Evolutionary conservation across 2,797 vertebrate species (phyloP).

Genomic region (Zalophus californianus): DNA sequence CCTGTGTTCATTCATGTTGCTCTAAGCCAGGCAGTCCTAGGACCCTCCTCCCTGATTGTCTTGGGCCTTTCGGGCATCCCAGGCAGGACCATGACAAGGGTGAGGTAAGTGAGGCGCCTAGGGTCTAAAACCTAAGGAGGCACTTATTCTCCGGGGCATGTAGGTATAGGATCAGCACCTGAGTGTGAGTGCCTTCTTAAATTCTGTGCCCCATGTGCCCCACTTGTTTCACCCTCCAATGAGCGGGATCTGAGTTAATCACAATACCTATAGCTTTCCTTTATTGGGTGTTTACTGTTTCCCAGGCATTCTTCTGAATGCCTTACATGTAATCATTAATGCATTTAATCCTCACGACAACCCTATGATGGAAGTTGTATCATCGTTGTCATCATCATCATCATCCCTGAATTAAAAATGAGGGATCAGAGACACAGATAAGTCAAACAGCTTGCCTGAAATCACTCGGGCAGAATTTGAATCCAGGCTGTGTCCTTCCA

Average conservation of each 20-base stretch:
- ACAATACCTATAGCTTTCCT: neutral
- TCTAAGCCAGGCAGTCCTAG: neutral
- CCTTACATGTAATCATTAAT: neutral
- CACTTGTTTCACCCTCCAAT: neutral
- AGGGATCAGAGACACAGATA: neutral
- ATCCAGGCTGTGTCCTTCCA: neutral
- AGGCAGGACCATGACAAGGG: neutral
- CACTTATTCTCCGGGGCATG: neutral
- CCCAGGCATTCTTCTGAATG: neutral
- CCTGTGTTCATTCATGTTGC: neutral
- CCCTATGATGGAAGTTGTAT: neutral
- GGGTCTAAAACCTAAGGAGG: neutral
- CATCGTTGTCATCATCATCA: neutral
- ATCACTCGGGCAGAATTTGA: neutral
- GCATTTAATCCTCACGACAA: neutral
- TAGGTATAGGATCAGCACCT: fast-evolving
- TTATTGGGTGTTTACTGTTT: neutral
- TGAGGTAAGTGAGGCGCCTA: neutral
- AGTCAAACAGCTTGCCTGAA: neutral
- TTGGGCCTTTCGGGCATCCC: neutral
- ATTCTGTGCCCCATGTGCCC: neutral
- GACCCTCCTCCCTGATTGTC: neutral
- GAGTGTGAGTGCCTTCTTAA: neutral
- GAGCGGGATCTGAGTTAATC: neutral
- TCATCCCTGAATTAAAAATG: neutral